Evolutionary conservation across 2,113 vertebrate genomes (phyloP).

Genomic region (Rallus limicola): DNA sequence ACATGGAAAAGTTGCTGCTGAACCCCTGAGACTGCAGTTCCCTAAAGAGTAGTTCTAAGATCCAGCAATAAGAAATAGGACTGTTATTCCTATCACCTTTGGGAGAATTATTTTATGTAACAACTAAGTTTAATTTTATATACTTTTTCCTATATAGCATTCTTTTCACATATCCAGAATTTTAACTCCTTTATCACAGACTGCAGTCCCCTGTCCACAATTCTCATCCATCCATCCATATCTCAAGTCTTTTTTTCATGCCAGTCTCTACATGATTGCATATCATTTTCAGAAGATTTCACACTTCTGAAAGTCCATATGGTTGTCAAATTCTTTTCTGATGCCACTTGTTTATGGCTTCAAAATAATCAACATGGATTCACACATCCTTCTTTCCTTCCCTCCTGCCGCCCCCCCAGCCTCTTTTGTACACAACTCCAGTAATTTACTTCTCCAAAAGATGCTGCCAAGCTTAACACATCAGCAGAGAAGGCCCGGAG

Average conservation of each 20-base stretch:
- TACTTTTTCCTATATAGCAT: neutral
- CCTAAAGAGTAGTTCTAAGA: neutral
- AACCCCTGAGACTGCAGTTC: neutral
- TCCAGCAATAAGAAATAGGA: neutral
- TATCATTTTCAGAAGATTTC: slow-evolving; percentile 49
- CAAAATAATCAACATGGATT: slow-evolving; percentile 57
- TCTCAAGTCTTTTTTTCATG: neutral
- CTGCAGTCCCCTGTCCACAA: neutral
- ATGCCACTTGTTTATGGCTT: slow-evolving; percentile 52
- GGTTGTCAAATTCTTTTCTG: slow-evolving; percentile 54
- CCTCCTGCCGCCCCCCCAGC: rapidly evolving
- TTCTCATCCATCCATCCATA: neutral
- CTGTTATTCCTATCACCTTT: neutral
- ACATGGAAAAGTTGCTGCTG: neutral
- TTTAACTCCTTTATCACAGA: neutral
- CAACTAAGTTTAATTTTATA: neutral
- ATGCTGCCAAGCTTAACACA: slow-evolving; percentile 45
- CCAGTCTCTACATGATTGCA: neutral
- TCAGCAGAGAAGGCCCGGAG: neutral
- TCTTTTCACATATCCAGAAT: neutral
- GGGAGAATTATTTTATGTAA: neutral
- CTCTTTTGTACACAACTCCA: neutral
- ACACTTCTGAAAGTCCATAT: slow-evolving; percentile 57
- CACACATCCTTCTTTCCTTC: neutral
- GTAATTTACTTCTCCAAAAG: neutral